These are phyloP conservation scores for Parus major DNA, from an alignment of 2,113 vertebrate genomes.

Conservation along the genomic window DNA sequence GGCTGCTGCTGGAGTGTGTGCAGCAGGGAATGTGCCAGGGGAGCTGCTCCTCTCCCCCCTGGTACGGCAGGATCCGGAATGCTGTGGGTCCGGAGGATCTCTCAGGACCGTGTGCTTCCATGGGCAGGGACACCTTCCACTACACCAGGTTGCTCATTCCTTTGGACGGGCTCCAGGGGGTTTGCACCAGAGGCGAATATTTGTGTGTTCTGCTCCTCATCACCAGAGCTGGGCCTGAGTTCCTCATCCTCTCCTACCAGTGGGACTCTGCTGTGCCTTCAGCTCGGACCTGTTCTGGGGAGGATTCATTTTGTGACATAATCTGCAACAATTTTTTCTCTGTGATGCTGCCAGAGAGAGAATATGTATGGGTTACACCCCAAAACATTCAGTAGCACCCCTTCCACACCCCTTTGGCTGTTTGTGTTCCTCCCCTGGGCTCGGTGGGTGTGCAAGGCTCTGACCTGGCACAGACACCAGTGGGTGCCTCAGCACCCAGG, in stretches of 20 bases:
- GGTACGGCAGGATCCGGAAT: rapidly evolving
- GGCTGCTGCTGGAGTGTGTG: not conserved
- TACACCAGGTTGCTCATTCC: rapidly evolving
- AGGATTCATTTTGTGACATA: not conserved
- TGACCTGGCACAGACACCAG: rapidly evolving
- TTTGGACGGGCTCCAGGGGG: not conserved
- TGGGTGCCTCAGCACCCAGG: not conserved
- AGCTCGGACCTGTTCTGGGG: rapidly evolving
- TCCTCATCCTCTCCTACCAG: not conserved
- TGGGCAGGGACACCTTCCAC: not conserved
- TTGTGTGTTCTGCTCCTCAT: rapidly evolving
- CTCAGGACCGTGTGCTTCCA: too few species aligned
- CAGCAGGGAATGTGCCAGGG: rapidly evolving
- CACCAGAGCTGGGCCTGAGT: rapidly evolving
- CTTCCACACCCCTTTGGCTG: rapidly evolving
- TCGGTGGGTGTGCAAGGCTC: not conserved
- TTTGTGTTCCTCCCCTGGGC: not conserved
- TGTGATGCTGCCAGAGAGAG: not conserved
- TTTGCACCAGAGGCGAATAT: not conserved
- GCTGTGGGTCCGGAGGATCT: not conserved
- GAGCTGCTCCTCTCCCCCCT: not conserved
- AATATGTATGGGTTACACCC: rapidly evolving
- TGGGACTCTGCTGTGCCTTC: rapidly evolving
- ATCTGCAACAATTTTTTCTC: rapidly evolving
- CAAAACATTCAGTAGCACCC: rapidly evolving